A percentile compares a stretch with the other conserved stretches of the same genome.
These are phyloP conservation scores for Drosophila carrolli DNA, from an alignment of 1,140 invertebrate species.

Conservation along the genomic window DNA sequence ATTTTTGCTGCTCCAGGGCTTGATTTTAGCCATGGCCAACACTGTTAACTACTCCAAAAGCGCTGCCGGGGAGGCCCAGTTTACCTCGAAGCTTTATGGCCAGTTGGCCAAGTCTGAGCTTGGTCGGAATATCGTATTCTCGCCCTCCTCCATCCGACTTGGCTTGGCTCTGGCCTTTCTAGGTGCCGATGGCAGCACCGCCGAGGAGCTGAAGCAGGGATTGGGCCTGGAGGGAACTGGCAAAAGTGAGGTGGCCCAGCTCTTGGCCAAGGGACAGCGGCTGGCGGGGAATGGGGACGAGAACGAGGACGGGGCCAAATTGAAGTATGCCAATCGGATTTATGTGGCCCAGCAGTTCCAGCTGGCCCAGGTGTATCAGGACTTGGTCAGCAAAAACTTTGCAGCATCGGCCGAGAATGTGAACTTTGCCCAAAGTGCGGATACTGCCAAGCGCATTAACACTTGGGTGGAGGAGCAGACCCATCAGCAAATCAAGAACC, in stretches of 20 bases:
- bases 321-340: constrained; percentile 61
- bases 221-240: constrained; percentile 70
- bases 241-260: constrained; percentile 34
- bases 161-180: constrained; percentile 86
- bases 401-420: constrained; percentile 75
- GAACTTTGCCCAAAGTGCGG: constrained; percentile 81
- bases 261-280: constrained; percentile 17
- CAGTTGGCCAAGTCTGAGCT: constrained; percentile 16
- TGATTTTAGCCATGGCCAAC: constrained; percentile 20
- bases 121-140: constrained; percentile 85
- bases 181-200: constrained; percentile 86
- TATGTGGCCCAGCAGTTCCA: constrained; percentile 40
- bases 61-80: constrained; percentile 28
- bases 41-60: background rate
- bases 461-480: constrained; percentile 86
- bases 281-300: background rate
- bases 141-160: constrained; percentile 86
- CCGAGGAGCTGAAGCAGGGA: constrained; percentile 83
- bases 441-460: constrained; percentile 85
- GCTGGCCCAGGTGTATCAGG: constrained; percentile 27
- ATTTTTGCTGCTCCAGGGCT: constrained; percentile 18
- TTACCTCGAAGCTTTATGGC: constrained; percentile 46
- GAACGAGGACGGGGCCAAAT: constrained; percentile 12
- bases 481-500: constrained; percentile 86
- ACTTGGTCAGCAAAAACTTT: constrained; percentile 41